Evolutionary conservation across 2,888 invertebrate species (phyloP), one percentile per base, ranked within the genome.

Genomic region (Polia nebulosa): DNA sequence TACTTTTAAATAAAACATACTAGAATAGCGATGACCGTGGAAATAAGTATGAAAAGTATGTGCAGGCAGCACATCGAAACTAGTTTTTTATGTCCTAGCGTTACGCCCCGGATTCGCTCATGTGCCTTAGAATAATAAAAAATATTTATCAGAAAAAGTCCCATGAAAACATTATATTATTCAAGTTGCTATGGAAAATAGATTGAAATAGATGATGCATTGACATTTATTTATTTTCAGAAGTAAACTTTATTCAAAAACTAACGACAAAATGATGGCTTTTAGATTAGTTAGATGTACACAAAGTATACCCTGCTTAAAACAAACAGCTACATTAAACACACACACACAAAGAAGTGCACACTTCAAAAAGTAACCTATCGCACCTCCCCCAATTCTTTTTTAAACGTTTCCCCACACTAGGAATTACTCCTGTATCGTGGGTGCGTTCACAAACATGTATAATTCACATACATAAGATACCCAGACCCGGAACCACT

Each of bases 31-130:
- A 53, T 65, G n/a, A 25, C 52, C 52, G 32, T 51, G 63, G 39
- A 55, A 51, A 51, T 55, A 36, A 45, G 29, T 49, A 58, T 27
- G 7, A 55, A 56, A 58, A 47, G n/a, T n/a, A n/a, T 61, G 2
- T 62, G 29, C 45, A 58, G 11, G 53, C 25, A 39, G 39, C 55
- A 60, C 29, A 64, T 57, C 55, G 29, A 56, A 78, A 59, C 39
- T 20, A 36, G 39, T 51, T 58, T 49, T 56, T 73, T 39, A 58
- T 22, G 52, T 60, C 17, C 9, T 51, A 58, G 17, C 22, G 44
- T 49, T 51, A 55, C 22, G 34, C n/a, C 8, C 34, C 15, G 47
- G 66, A 34, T 58, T 59, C 66, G 44, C 61, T 74, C 9, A 55
- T 65, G 15, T 39, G 39, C 29, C 4, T 55, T n/a, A 15, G 49